Evolutionary conservation across 2,113 vertebrate genomes (phyloP), one percentile per base, ranked within the genome.

Genomic region (Syngnathus scovelli): DNA sequence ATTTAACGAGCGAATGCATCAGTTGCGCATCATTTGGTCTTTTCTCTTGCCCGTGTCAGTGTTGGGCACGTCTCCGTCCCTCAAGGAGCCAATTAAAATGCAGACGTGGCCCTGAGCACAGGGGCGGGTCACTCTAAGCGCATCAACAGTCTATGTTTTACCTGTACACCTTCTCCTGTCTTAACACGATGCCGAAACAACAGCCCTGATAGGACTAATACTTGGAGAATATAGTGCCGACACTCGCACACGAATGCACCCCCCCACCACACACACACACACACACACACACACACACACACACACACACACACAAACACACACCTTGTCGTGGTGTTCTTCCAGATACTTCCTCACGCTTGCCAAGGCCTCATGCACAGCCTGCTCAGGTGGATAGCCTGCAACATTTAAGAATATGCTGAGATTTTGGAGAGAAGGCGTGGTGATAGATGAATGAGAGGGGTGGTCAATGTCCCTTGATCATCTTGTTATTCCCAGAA

Each of bases 321-420:
- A 13, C 59, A 88, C 85, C 90, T 90, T 82, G 65, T 85, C 82
- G 38, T 87, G 83, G 77, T 92, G 87, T 19, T 86, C 72, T 69
- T 91, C 89, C 75, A 93, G 86, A 84, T 87, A 93, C 70, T 92
- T 82, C 83, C 90, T 87, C 78, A 91, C 90, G 79, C 88, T 87
- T 61, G 79, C 81, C 72, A 92, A 72, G 39, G 91, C 92, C 78
- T 90, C 87, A 0, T 90, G 85, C 71, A 90, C 90, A 59, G 91
- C 90, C 71, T 87, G 72, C 33, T 90, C 86, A 56, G 90, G 88
- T 75, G 91, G 92, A 70, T 92, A 92, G 74, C 92, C 90, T 92
- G 39, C 68, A 70, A 85, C 61, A 64, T 71, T 70, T n/a, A 81
- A 68, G 73, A 67, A 74, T 64, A 68, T 52, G 67, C 52, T 76